Base-by-base conservation (phyloP, 2,888 invertebrate genomes). In the Cacoxenus indagator region DNA sequence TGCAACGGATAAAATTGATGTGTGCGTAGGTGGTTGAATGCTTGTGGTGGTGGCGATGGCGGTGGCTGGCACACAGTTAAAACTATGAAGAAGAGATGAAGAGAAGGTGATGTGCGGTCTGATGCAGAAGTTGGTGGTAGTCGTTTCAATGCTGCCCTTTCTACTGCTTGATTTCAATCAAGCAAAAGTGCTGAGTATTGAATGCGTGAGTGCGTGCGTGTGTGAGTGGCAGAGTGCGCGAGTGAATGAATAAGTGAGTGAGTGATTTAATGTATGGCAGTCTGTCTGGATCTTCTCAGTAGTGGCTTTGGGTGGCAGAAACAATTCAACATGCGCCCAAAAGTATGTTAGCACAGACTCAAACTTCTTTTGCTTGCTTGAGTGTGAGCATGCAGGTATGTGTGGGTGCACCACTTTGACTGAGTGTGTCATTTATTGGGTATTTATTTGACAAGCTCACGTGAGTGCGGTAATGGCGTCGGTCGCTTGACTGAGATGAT, bases 391-490 rank as follows among this genome's bases (percentile, higher is more conserved):
- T 29, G n/a, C n/a, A n/a, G n/a, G n/a, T 29, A 29, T 57, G 57
- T 65, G 64, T 69, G 59, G 65, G 57, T 66, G 55, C 61, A 72
- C 70, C 62, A 70, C 71, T 75, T 73, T 75, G 75, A 72, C 69
- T 70, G 76, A 75, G 75, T 73, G 75, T 78, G 78, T 78, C 78
- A 77, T 78, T 77, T 78, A 78, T 78, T 78, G 78, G 77, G 75
- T 78, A 76, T 78, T 78, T 78, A 74, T 77, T 78, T 78, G 78
- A 77, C 78, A 78, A 75, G 73, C 73, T 70, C 72, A 73, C 74
- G 72, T 74, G 71, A 67, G 75, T 26, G 57, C 24, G 64, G 51
- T 24, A 27, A 64, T 59, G 45, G 65, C 57, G 55, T 45, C 45
- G 57, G 31, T 55, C n/a, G n/a, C n/a, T n/a, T 37, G 43, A 45